Base-by-base conservation (phyloP, 2,113 vertebrate genomes). In the Crotalus horridus region DNA sequence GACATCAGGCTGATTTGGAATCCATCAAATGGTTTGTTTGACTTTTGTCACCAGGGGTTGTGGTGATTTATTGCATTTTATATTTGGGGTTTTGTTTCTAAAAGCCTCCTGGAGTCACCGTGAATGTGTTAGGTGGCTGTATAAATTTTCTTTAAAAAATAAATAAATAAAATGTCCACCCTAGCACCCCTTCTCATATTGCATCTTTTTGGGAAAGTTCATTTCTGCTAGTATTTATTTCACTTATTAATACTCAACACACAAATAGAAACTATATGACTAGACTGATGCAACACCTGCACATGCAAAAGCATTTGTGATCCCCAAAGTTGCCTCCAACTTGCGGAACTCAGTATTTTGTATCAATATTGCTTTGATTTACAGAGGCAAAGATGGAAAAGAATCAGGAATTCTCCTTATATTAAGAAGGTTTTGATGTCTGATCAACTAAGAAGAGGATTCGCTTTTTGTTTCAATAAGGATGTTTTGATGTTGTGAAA, bases 171-270 rank as follows among this genome's bases (percentile, higher is more conserved):
- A 61, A 61, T 61, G 58, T 33, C 43, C 6, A 13, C 39, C 20
- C 12, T 43, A 91, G 39, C 43, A 43, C 29, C 55, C 48, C 7
- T 51, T 87, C 90, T 91, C 55, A 61, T 2, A 17, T 51, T 61
- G 48, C 74, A 91, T 48, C 17, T 59, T 87, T 59, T 9, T 61
- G 17, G 59, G 33, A 87, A 87, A 9, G 46, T 61, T 46, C 33
- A 87, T 17, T 85, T 55, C 24, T 43, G 33, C 90, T 87, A 15
- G 20, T 91, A 91, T 91, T 91, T 91, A 91, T 86, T n/a, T 91
- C n/a, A 20, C 48, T 59, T 46, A 24, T 59, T 59, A 23, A 87
- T 1, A 87, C 4, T 26, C 39, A 87, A n/a, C 86, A 59, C 48
- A 85, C 26, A 55, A 53, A 74, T 43, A 85, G 3, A 86, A 86